Evolutionary conservation across 2,888 invertebrate species (phyloP), one percentile per base, ranked within the genome.

Genomic region (Rosalia funebris): DNA sequence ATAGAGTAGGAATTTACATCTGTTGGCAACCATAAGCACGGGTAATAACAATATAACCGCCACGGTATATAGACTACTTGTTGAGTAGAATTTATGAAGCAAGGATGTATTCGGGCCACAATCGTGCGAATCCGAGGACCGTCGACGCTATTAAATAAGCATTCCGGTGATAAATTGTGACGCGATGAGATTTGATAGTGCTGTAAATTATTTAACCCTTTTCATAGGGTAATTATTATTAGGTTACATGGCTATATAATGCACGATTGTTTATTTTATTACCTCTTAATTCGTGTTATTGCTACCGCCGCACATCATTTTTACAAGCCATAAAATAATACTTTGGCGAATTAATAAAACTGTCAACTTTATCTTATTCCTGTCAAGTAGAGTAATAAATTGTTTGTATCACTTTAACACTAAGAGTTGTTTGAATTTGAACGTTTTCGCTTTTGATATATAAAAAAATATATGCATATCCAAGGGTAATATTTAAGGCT

Each of bases 31-130:
- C 81, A 80, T 81, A 81, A 81, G 81, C 78, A 79, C 78, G 75
- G n/a, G 81, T 81, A 82, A 82, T 82, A 82, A 82, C 81, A 82
- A 82, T 82, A 81, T 80, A 81, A 81, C 79, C 78, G 77, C 77
- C 76, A 74, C 77, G 75, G 78, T 81, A 79, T 81, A 81, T 81
- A 79, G 81, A 79, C 82, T 81, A 82, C 82, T 82, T 82, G 82
- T 82, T 82, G 82, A 82, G 80, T 75, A 76, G 77, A 81, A 82
- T 82, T 82, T 82, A 82, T 82, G 82, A 79, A 79, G 76, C 73
- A 75, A 75, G 74, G 76, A 77, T 77, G 76, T 72, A 71, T 71
- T 75, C 77, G 75, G 72, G 69, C 66, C 65, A 62, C 60, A 62
- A 71, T 78, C 79, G 79, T 78, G 75, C 73, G 72, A 72, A 76